Percentiles rank a stretch among this genome's conserved stretches.
These are phyloP conservation scores for Tubiluchus corallicola DNA, from an alignment of 2,888 invertebrate species.

Conservation along the genomic window DNA sequence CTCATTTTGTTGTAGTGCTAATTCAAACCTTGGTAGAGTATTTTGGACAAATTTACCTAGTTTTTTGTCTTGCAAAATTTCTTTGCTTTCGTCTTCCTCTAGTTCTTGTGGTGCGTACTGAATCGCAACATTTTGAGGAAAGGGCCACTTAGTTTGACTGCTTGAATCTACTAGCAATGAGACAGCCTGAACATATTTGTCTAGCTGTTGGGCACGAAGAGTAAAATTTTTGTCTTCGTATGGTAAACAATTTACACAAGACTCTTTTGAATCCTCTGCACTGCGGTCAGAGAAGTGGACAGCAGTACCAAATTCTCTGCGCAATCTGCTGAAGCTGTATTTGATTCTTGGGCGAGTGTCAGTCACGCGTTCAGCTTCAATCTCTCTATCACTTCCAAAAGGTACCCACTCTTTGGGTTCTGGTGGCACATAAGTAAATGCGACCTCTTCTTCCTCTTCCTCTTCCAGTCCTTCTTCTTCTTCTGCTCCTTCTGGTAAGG, in stretches of 20 bases:
- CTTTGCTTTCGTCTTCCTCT: slow-evolving; percentile 20
- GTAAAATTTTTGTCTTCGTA: slow-evolving; percentile 25
- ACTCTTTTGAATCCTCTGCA: slow-evolving; percentile 26
- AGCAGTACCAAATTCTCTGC: slow-evolving; percentile 23
- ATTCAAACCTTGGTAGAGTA: slow-evolving; percentile 21
- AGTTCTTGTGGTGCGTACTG: slow-evolving; percentile 27
- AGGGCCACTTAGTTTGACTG: slow-evolving; percentile 28
- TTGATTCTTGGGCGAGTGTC: slow-evolving; percentile 16
- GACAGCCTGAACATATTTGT: slow-evolving; percentile 25
- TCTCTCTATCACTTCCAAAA: slow-evolving; percentile 24
- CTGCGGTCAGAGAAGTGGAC: slow-evolving; percentile 23
- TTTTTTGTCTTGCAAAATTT: slow-evolving; percentile 13
- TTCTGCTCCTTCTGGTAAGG: slow-evolving; percentile 27
- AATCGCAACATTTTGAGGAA: slow-evolving; percentile 25
- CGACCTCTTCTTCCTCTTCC: slow-evolving; percentile 16
- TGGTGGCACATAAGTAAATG: slow-evolving; percentile 26
- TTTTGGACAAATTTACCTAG: too few relatives aligned
- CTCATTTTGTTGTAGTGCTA: slow-evolving; percentile 29
- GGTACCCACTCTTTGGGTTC: slow-evolving; percentile 27
- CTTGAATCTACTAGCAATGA: slow-evolving; percentile 18
- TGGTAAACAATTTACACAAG: slow-evolving; percentile 22
- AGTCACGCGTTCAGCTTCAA: slow-evolving; percentile 22
- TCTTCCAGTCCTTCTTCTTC: slow-evolving; percentile 12
- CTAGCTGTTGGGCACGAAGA: slow-evolving; percentile 22
- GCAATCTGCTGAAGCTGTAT: slow-evolving; percentile 11